A percentile compares a stretch with the other conserved stretches of the same genome.
Conservation (phyloP, 2,888 invertebrate genomes). For the Tetranychus piercei region DNA sequence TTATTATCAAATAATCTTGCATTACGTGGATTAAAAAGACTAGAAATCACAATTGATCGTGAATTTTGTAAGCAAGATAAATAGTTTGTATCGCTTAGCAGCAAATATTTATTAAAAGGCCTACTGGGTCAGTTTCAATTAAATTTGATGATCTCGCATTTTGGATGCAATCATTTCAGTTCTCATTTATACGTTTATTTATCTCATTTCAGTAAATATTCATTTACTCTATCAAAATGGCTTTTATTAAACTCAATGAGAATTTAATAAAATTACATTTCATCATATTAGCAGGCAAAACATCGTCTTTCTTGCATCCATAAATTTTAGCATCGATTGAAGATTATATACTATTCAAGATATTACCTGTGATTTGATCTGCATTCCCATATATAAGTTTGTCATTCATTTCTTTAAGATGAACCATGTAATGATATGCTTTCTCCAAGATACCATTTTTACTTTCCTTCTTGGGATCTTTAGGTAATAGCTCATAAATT, state of each 20-base stretch:
- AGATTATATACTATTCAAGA: not conserved
- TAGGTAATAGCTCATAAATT: slow-evolving; percentile 24
- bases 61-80: not conserved
- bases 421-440: slow-evolving; percentile 31
- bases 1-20: not conserved
- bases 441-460: slow-evolving; percentile 30
- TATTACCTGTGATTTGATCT: slow-evolving; percentile 27
- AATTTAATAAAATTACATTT: too few species aligned
- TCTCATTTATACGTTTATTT: too few species aligned
- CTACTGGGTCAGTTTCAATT: too few species aligned
- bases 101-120: too few species aligned
- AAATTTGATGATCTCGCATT: too few species aligned
- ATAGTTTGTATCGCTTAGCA: too few species aligned
- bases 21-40: not conserved
- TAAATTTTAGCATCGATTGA: not conserved
- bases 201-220: too few species aligned
- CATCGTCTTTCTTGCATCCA: too few species aligned
- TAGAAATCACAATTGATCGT: not conserved
- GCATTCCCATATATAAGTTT: slow-evolving; percentile 27
- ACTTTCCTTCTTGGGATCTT: slow-evolving; percentile 25
- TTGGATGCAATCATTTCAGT: too few species aligned
- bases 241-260: too few species aligned
- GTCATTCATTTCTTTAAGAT: slow-evolving; percentile 30
- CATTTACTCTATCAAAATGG: too few species aligned
- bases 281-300: too few species aligned